Base-by-base conservation (phyloP, 2,888 invertebrate species). In the Macaria liturata region DNA sequence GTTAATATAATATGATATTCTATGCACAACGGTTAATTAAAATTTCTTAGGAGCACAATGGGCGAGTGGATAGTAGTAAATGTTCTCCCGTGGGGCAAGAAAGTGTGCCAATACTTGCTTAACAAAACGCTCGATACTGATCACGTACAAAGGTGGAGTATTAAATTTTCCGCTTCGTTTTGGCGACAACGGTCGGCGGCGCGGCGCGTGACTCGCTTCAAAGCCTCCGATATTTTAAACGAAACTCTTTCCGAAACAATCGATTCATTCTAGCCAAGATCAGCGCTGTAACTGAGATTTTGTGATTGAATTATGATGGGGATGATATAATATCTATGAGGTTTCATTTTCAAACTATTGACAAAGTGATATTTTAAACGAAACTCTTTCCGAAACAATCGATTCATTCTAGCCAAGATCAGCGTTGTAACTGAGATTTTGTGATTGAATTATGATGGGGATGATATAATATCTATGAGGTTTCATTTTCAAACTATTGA, bases 111-210 rank as follows among this genome's bases (percentile, higher is more conserved):
- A 73, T 75, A 70, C 73, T 74, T 73, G 69, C 75, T 73, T 73
- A 74, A 83, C 81, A 80, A 86, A 85, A 83, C 83, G 73, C 76
- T 82, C 75, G 78, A 84, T 81, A 83, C 76, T 63, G 84, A 84
- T 86, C 89, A 90, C 89, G 91, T 89, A 84, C 81, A 75, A 71
- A 80, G 80, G 70, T 77, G 73, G 78, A 81, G 83, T 86, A 88
- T 88, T 88, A 86, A 85, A 86, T 88, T 88, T 85, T 86, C 84
- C 85, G 84, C 80, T 87, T 85, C 80, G 83, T 84, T 87, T 87
- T 84, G 78, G 83, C 79, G 83, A 84, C 85, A 85, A 84, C 83
- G 83, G 82, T 78, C 75, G 72, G 81, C 80, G 84, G 83, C 80
- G 67, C 72, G 72, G 70, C 43, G 47, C 40, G 52, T 44, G 49